These are phyloP conservation scores for Apodemia duryi DNA, from an alignment of 2,888 invertebrate genomes.

Conservation along the genomic window DNA sequence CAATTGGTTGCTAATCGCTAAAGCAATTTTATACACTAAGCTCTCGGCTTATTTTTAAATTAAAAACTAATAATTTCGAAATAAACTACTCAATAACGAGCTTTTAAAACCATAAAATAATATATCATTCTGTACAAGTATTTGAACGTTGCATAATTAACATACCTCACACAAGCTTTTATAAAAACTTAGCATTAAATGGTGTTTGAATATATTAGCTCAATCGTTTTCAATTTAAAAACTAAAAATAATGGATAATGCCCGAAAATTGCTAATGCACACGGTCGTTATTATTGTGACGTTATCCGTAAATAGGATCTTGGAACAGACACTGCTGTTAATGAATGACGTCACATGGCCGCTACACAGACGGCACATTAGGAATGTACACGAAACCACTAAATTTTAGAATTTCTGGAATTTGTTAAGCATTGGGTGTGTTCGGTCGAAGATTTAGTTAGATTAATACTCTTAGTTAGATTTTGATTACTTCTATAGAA, in stretches of 20 bases:
- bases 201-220: conserved; percentile 15
- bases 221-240: conserved; percentile 6
- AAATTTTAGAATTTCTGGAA: too few relatives aligned
- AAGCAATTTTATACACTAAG: background rate
- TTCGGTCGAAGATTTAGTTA: too few relatives aligned
- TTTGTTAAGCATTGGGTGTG: too few relatives aligned
- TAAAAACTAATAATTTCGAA: background rate
- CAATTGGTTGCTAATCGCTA: too few relatives aligned
- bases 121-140: background rate
- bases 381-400: too few relatives aligned
- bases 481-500: too few relatives aligned
- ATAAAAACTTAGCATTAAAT: conserved; percentile 12
- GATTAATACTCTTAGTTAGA: too few relatives aligned
- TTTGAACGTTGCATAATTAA: conserved; percentile 15
- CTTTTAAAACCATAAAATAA: background rate
- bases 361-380: too few relatives aligned
- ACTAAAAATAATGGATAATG: background rate
- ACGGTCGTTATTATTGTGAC: background rate
- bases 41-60: background rate
- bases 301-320: background rate
- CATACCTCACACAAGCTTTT: conserved; percentile 20
- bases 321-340: too few relatives aligned
- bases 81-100: background rate
- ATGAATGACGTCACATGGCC: too few relatives aligned
- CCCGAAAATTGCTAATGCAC: background rate